phyloP scores from a whole-genome alignment of 2,113 vertebrate species.

The Hippocampus comes region DNA sequence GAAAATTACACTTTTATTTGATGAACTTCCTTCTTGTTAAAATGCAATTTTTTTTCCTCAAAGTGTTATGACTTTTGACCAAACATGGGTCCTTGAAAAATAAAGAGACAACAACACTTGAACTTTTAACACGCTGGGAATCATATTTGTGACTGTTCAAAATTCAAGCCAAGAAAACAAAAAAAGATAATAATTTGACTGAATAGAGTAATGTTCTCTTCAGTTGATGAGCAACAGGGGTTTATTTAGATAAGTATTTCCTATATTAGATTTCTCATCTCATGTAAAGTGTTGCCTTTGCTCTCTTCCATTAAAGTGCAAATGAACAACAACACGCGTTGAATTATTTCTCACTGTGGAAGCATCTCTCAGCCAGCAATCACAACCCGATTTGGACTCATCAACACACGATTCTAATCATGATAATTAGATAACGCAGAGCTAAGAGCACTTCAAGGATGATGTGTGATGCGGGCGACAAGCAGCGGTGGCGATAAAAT shows the following conservation, averaged over 20 bases:
- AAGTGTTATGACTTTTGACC: too few species aligned
- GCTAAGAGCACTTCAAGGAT: constrained; percentile 6
- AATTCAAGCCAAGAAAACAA: not conserved
- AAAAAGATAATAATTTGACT: not conserved
- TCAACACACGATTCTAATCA: constrained; percentile 18
- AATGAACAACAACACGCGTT: constrained; percentile 20
- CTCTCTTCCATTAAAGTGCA: constrained; percentile 42
- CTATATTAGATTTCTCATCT: constrained; percentile 34
- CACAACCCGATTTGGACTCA: constrained; percentile 10
- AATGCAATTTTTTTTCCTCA: too few species aligned
- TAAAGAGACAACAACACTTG: too few species aligned
- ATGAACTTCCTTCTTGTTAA: too few species aligned
- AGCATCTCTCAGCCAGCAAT: constrained; percentile 8
- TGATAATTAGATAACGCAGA: constrained; percentile 11
- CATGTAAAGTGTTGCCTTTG: constrained; percentile 34
- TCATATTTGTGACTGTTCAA: too few species aligned
- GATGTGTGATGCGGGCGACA: constrained; percentile 34
- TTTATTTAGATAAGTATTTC: constrained; percentile 30
- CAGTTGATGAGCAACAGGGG: constrained; percentile 7
- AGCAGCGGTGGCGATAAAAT: constrained; percentile 25
- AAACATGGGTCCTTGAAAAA: too few species aligned
- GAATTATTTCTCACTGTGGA: constrained; percentile 18
- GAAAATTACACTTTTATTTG: too few species aligned
- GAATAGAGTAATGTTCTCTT: not conserved
- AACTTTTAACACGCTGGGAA: too few species aligned